A percentile compares a stretch with the other conserved stretches of the same genome.
phyloP scores from a whole-genome alignment of 2,888 invertebrate genomes.

The Celastrina argiolus region DNA sequence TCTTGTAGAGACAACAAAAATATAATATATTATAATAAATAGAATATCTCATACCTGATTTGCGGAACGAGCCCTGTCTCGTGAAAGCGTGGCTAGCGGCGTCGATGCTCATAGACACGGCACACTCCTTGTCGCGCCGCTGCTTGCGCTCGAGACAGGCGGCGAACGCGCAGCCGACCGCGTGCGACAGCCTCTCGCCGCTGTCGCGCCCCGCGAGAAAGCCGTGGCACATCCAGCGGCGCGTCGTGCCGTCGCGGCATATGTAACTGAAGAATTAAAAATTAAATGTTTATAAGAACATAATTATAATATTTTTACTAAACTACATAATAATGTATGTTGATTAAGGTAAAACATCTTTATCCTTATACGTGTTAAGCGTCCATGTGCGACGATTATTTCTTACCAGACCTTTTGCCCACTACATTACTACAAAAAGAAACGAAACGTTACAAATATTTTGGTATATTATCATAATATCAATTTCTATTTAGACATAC shows the following conservation, averaged over 20 bases:
- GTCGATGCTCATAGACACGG: slow-evolving; percentile 95
- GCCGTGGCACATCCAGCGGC: slow-evolving; percentile 99
- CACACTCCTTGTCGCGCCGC: slow-evolving; percentile 96
- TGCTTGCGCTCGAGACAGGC: slow-evolving; percentile 98
- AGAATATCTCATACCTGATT: slow-evolving; percentile 64
- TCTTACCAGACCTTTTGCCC: too few relatives aligned
- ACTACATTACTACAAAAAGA: too few relatives aligned
- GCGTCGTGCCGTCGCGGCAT: slow-evolving; percentile 98
- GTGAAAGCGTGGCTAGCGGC: slow-evolving; percentile 94
- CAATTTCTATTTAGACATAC: too few relatives aligned
- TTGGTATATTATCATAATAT: too few relatives aligned
- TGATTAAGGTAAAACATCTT: neutral
- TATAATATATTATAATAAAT: neutral
- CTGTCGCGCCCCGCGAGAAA: slow-evolving; percentile 97
- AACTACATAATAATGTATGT: too few relatives aligned
- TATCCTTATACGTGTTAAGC: too few relatives aligned
- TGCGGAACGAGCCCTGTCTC: slow-evolving; percentile 93
- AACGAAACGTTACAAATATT: too few relatives aligned
- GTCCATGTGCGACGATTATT: too few relatives aligned
- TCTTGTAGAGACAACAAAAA: neutral
- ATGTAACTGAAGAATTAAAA: slow-evolving; percentile 87
- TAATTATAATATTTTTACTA: too few relatives aligned
- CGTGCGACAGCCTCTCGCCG: slow-evolving; percentile 98
- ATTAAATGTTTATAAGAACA: too few relatives aligned
- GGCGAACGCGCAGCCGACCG: slow-evolving; percentile 99